phyloP scores from a whole-genome alignment of 2,888 invertebrate genomes.

The Plebejus anna region DNA sequence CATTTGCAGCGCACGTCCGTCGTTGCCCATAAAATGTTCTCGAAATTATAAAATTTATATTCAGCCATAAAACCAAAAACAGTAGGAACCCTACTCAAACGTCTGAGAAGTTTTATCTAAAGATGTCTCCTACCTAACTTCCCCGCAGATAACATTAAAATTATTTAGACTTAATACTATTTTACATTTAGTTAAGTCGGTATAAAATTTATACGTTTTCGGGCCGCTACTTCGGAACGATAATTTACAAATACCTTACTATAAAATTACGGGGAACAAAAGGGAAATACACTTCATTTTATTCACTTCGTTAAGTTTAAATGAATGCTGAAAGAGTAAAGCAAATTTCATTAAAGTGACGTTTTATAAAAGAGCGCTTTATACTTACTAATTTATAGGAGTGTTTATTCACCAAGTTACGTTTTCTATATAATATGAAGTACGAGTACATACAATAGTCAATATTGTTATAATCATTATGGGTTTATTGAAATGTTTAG shows the following conservation, averaged over 20 bases:
- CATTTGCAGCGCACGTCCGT: not conserved
- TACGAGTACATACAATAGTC: no score
- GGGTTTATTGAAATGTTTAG: no score
- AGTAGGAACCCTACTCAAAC: slow-evolving; percentile 19
- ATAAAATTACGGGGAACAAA: slow-evolving; percentile 9
- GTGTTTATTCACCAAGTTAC: not conserved
- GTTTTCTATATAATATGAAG: no score
- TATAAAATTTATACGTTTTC: slow-evolving; percentile 54
- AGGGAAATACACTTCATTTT: slow-evolving; percentile 20
- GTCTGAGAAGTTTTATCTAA: slow-evolving; percentile 29
- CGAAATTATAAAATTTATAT: slow-evolving; percentile 14
- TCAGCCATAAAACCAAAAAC: slow-evolving; percentile 16
- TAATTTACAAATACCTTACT: slow-evolving; percentile 20
- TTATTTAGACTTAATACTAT: slow-evolving; percentile 60
- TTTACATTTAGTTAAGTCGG: slow-evolving; percentile 55
- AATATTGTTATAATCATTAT: no score
- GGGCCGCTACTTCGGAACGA: slow-evolving; percentile 29
- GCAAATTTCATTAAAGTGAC: slow-evolving; percentile 19
- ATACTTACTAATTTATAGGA: not conserved
- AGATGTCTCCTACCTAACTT: slow-evolving; percentile 39
- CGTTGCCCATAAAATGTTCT: not conserved
- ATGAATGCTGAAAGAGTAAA: slow-evolving; percentile 13
- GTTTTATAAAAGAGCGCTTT: slow-evolving; percentile 23
- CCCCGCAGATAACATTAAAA: slow-evolving; percentile 55
- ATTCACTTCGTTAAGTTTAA: slow-evolving; percentile 15